Conservation (phyloP, 2,888 invertebrate genomes). For the Apoda limacodes region DNA sequence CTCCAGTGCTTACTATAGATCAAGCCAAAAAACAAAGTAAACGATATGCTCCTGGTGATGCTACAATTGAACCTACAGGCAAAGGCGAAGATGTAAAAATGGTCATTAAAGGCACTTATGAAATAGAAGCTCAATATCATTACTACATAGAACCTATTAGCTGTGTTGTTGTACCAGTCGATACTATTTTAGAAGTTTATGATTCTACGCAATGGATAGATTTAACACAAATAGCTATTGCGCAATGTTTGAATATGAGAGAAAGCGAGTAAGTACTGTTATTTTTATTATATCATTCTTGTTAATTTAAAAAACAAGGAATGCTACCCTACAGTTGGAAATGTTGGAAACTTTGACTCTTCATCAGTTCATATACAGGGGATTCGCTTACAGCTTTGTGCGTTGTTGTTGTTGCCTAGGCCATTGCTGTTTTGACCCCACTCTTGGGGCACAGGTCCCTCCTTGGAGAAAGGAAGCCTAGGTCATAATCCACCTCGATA, state of each 20-base stretch:
- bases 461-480: too few relatives aligned
- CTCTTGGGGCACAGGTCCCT: too few relatives aligned
- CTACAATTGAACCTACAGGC: conserved; percentile 31
- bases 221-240: conserved; percentile 66
- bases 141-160: conserved; percentile 79
- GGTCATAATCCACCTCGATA: too few relatives aligned
- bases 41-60: conserved; percentile 28
- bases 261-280: conserved; percentile 68
- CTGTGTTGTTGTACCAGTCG: conserved; percentile 74
- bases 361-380: too few relatives aligned
- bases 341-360: too few relatives aligned
- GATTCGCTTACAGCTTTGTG: too few relatives aligned
- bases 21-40: conserved; percentile 53
- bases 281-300: too few relatives aligned
- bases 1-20: conserved; percentile 47
- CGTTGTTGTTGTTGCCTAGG: too few relatives aligned
- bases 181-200: conserved; percentile 75
- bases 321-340: too few relatives aligned
- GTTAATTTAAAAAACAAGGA: too few relatives aligned
- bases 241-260: conserved; percentile 64
- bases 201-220: conserved; percentile 76
- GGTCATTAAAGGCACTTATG: conserved; percentile 68
- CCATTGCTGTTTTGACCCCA: too few relatives aligned
- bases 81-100: conserved; percentile 41
- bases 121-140: conserved; percentile 77